phyloP scores from a whole-genome alignment of 2,797 vertebrate species.

The Periparus ater region DNA sequence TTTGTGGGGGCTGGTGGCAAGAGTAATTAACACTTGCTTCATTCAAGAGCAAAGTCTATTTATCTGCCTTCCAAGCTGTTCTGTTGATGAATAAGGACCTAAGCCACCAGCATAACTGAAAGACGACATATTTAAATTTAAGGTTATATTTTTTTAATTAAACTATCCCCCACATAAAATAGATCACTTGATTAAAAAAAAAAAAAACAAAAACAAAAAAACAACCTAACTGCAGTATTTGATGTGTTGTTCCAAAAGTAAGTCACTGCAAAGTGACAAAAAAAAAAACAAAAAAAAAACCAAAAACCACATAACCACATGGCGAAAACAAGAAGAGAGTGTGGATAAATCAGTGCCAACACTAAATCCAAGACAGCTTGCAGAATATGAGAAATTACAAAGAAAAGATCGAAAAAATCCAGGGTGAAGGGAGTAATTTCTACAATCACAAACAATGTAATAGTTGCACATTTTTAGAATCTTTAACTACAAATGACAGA shows the following conservation, averaged over 20 bases:
- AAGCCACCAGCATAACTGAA: not conserved
- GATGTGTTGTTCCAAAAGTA: not conserved
- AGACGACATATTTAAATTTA: not conserved
- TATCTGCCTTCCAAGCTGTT: not conserved
- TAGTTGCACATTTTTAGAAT: not conserved
- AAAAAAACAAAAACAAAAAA: not conserved
- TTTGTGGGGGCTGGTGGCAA: constrained; percentile 34
- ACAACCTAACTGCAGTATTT: not conserved
- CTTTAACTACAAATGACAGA: not conserved
- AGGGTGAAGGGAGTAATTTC: not conserved
- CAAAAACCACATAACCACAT: not conserved
- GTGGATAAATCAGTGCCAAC: not conserved
- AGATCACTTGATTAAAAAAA: not conserved
- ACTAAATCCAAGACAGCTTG: not conserved
- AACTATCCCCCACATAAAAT: not conserved
- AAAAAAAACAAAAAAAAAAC: not conserved
- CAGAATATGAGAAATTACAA: not conserved
- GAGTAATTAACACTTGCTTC: constrained; percentile 39
- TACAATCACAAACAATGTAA: not conserved
- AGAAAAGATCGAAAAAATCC: not conserved
- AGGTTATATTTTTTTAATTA: not conserved
- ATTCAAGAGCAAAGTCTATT: constrained; percentile 34
- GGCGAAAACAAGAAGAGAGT: not conserved
- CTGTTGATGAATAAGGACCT: not conserved
- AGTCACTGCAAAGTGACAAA: not conserved